Evolutionary conservation across 2,888 invertebrate species (phyloP).

Genomic region (Sylvicola cinctus): DNA sequence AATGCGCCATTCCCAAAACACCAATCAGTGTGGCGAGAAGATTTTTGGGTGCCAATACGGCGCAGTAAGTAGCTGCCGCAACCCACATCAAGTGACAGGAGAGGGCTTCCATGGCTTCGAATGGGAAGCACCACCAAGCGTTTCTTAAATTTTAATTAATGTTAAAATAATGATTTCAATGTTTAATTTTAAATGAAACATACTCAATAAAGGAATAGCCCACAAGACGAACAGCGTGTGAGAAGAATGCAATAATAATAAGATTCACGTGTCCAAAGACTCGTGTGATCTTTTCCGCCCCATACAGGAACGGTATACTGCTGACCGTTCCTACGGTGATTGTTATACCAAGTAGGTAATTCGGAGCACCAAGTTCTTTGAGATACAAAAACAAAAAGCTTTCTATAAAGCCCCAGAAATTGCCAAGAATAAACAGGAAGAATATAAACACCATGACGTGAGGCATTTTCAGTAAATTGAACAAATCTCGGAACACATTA

Average conservation of each 20-base stretch:
- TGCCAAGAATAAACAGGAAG: constrained; percentile 62
- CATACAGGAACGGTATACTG: constrained; percentile 67
- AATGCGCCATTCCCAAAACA: constrained; percentile 72
- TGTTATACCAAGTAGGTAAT: constrained; percentile 65
- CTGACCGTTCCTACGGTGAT: constrained; percentile 68
- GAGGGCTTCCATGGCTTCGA: constrained; percentile 68
- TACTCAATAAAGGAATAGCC: constrained; percentile 74
- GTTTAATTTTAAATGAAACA: constrained; percentile 26
- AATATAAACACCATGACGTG: constrained; percentile 62
- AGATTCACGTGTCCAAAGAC: constrained; percentile 66
- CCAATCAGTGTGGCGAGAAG: constrained; percentile 71
- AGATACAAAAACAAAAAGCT: constrained; percentile 72
- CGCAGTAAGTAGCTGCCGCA: constrained; percentile 73
- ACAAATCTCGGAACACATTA: constrained; percentile 52
- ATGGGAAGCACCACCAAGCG: constrained; percentile 78
- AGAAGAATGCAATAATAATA: constrained; percentile 66
- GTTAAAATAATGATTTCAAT: constrained; percentile 5
- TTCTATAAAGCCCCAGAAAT: constrained; percentile 78
- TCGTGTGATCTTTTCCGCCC: constrained; percentile 62
- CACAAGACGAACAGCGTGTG: constrained; percentile 60
- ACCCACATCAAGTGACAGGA: constrained; percentile 83
- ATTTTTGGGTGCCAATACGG: constrained; percentile 62
- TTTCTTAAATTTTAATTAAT: constrained; percentile 29
- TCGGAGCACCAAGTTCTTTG: constrained; percentile 64
- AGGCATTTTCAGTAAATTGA: constrained; percentile 54